Evolutionary conservation across 1,140 invertebrate species (phyloP).

Genomic region (Trissolcus basalis): DNA sequence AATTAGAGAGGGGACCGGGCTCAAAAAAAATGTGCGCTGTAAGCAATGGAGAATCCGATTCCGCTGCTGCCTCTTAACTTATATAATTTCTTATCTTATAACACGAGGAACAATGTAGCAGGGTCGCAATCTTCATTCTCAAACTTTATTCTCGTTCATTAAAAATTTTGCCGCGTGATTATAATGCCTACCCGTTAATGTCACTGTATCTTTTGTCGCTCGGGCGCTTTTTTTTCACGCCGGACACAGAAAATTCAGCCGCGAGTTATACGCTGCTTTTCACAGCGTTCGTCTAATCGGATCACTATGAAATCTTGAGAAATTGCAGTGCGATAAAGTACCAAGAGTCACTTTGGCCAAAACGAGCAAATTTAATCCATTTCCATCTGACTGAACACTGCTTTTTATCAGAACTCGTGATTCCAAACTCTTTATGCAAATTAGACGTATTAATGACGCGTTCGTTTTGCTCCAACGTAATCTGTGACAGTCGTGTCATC

Average conservation of each 20-base stretch:
- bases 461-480: slow-evolving; percentile 16
- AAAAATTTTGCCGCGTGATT: slow-evolving; percentile 21
- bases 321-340: slow-evolving; percentile 46
- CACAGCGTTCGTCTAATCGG: slow-evolving; percentile 41
- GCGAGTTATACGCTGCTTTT: slow-evolving; percentile 25
- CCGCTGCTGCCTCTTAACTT: slow-evolving; percentile 10
- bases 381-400: slow-evolving; percentile 29
- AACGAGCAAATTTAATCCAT: slow-evolving; percentile 46
- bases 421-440: slow-evolving; percentile 41
- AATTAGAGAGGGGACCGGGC: slow-evolving; percentile 3
- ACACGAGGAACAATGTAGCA: neutral
- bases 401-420: slow-evolving; percentile 19
- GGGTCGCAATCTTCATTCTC: neutral
- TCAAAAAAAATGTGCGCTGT: slow-evolving; percentile 20
- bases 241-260: slow-evolving; percentile 11
- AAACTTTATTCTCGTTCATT: slow-evolving; percentile 23
- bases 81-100: slow-evolving; percentile 12
- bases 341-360: slow-evolving; percentile 13
- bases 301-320: slow-evolving; percentile 51
- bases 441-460: slow-evolving; percentile 36
- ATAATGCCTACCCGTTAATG: neutral
- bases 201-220: slow-evolving; percentile 6
- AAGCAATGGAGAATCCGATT: slow-evolving; percentile 20
- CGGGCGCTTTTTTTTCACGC: slow-evolving; percentile 8
- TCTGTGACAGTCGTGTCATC: slow-evolving; percentile 24